Evolutionary conservation across 2,113 vertebrate genomes (phyloP).

Genomic region (Myocastor coypus): DNA sequence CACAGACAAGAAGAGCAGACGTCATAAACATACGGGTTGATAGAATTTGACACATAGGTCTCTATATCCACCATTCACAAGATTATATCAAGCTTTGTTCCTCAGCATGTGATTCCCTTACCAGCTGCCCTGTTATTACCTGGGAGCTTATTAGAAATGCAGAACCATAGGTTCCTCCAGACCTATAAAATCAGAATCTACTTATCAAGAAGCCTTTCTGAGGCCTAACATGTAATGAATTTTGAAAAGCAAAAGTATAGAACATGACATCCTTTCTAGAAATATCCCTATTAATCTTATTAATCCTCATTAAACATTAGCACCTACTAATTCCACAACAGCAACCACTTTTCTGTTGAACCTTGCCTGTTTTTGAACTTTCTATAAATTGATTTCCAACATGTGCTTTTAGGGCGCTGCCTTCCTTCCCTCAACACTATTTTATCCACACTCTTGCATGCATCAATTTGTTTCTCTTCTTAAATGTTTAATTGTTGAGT

Average conservation of each 20-base stretch:
- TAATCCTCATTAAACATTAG: not conserved
- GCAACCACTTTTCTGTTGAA: not conserved
- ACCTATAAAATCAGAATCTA: not conserved
- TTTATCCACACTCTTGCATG: not conserved
- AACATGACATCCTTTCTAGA: not conserved
- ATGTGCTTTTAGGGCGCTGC: not conserved
- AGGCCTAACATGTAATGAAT: not conserved
- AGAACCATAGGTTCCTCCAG: not conserved
- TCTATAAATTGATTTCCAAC: not conserved
- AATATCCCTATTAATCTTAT: not conserved
- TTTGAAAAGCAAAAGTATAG: not conserved
- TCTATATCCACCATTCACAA: not conserved
- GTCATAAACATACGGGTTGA: not conserved
- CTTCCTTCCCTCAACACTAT: not conserved
- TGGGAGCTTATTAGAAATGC: not conserved
- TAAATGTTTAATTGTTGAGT: not conserved
- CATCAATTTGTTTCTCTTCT: not conserved
- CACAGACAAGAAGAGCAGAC: not conserved
- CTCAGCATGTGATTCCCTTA: not conserved
- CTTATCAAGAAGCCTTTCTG: not conserved
- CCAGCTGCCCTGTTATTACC: not conserved
- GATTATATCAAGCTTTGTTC: not conserved
- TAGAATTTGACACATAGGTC: constrained; percentile 11
- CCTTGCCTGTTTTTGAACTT: not conserved
- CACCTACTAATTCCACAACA: not conserved